Evolutionary conservation across 2,797 vertebrate species (phyloP).

Genomic region (Nothura maculosa): DNA sequence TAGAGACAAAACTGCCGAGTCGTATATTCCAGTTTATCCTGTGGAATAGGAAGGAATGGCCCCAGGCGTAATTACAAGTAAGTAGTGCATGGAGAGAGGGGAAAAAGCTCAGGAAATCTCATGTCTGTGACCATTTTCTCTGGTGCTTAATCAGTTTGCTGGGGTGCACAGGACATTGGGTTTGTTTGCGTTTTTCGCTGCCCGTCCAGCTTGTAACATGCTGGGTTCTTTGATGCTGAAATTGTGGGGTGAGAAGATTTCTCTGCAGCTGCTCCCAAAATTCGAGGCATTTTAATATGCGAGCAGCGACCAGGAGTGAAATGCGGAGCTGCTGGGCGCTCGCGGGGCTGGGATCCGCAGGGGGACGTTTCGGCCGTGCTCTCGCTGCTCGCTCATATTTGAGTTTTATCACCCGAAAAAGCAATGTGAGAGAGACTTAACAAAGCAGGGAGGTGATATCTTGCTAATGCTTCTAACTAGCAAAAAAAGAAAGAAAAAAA

Average conservation of each 20-base stretch:
- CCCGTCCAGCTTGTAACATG: accelerated
- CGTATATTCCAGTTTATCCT: slow-evolving; percentile 65
- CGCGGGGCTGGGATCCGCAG: not conserved
- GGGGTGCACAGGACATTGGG: not conserved
- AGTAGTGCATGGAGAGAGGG: slow-evolving; percentile 62
- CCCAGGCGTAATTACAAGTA: slow-evolving; percentile 80
- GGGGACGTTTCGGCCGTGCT: slow-evolving; percentile 25
- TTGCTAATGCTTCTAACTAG: slow-evolving; percentile 41
- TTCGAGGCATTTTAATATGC: not conserved
- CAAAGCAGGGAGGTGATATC: slow-evolving; percentile 16
- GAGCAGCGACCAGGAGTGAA: not conserved
- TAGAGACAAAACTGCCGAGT: slow-evolving; percentile 57
- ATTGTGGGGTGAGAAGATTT: not conserved
- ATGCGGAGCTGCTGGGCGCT: not conserved
- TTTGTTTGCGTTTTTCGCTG: not conserved
- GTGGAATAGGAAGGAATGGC: slow-evolving; percentile 79
- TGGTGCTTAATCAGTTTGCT: slow-evolving; percentile 36
- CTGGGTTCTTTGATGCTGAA: not conserved
- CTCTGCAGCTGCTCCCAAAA: not conserved
- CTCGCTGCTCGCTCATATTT: not conserved
- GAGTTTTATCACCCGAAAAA: not conserved
- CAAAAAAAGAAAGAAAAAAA: not conserved
- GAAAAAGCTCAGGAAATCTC: slow-evolving; percentile 75
- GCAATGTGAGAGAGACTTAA: slow-evolving; percentile 11
- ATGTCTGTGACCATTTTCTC: slow-evolving; percentile 33